Evolutionary conservation across 2,888 invertebrate species (phyloP).

Genomic region (Ormyrus labotus): DNA sequence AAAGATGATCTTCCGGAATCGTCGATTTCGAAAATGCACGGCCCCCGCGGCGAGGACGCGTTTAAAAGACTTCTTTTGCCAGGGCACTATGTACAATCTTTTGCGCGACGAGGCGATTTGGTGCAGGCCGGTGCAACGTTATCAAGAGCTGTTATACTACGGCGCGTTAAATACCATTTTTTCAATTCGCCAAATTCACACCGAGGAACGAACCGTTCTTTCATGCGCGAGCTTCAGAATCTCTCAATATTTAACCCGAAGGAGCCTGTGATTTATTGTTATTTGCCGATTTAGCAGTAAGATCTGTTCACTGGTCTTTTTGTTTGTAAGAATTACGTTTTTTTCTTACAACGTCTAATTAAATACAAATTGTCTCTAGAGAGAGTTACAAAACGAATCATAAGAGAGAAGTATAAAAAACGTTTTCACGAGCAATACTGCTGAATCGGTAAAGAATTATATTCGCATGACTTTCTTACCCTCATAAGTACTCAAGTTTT

Average conservation of each 20-base stretch:
- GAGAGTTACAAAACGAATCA: slow-evolving; percentile 7
- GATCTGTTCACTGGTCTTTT: too few relatives aligned
- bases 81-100: slow-evolving; percentile 54
- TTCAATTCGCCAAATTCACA: slow-evolving; percentile 32
- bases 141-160: slow-evolving; percentile 20
- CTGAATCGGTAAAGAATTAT: slow-evolving; percentile 33
- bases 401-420: neutral
- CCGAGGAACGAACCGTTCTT: slow-evolving; percentile 6
- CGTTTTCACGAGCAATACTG: slow-evolving; percentile 6
- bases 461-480: slow-evolving; percentile 27
- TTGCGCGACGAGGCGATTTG: slow-evolving; percentile 37
- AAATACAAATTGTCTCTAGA: too few relatives aligned
- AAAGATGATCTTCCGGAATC: neutral
- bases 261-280: neutral
- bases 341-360: too few relatives aligned
- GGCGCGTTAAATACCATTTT: slow-evolving; percentile 22
- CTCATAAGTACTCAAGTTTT: slow-evolving; percentile 24
- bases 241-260: slow-evolving; percentile 29
- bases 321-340: too few relatives aligned
- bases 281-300: slow-evolving; percentile 25
- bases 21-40: neutral
- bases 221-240: slow-evolving; percentile 28
- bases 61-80: slow-evolving; percentile 49
- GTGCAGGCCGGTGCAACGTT: slow-evolving; percentile 20
- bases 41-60: neutral